These are phyloP conservation scores for Lutraria rhynchaena DNA, from an alignment of 1,140 invertebrate species.

Conservation along the genomic window DNA sequence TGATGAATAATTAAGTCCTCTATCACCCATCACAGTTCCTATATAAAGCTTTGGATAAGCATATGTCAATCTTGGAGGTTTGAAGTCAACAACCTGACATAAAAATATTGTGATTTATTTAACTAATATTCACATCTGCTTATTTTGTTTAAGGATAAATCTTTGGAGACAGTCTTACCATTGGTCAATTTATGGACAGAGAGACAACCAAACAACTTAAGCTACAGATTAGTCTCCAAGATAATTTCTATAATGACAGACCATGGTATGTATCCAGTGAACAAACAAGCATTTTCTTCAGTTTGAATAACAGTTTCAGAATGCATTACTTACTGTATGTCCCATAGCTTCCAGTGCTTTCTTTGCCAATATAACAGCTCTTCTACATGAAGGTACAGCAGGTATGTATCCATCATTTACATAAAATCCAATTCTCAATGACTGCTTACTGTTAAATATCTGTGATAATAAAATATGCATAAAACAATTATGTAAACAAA, in stretches of 20 bases:
- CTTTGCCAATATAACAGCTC: conserved; percentile 67
- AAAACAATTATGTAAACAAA: too few relatives aligned
- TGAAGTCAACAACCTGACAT: conserved; percentile 33
- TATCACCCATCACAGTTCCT: conserved; percentile 17
- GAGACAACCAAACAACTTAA: background rate
- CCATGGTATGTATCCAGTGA: background rate
- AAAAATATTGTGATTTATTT: too few relatives aligned
- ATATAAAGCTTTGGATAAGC: conserved; percentile 20
- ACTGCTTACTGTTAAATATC: conserved; percentile 58
- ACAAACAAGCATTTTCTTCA: background rate
- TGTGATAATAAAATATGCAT: conserved; percentile 24
- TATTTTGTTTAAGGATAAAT: too few relatives aligned
- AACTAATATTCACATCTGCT: too few relatives aligned
- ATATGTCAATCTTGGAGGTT: background rate
- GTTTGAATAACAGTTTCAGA: background rate
- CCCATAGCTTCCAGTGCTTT: conserved; percentile 62
- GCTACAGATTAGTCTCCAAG: background rate
- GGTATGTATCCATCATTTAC: conserved; percentile 53
- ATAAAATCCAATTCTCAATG: conserved; percentile 63
- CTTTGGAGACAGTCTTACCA: too few relatives aligned
- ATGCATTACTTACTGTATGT: conserved; percentile 62
- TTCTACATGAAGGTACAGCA: conserved; percentile 57
- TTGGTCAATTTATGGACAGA: too few relatives aligned
- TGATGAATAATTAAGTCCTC: background rate
- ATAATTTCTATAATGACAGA: background rate